A percentile compares a stretch with the other conserved stretches of the same genome.
These are phyloP conservation scores for Acropora yongei DNA, from an alignment of 64 coral and sea anemone species.

Conservation along the genomic window DNA sequence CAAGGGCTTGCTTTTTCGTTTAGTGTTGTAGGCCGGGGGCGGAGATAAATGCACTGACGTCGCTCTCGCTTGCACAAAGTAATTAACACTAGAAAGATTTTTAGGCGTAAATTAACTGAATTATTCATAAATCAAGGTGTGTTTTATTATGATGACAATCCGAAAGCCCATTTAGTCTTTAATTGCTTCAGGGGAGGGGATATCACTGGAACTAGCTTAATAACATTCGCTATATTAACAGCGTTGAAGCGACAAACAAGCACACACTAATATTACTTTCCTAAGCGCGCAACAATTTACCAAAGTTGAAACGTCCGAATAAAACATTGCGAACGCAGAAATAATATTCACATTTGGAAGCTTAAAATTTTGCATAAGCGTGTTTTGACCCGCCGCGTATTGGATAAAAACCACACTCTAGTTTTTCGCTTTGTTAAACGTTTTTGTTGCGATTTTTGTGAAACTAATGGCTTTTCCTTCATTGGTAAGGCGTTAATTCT, in stretches of 20 bases:
- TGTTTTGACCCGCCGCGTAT: background rate
- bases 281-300: background rate
- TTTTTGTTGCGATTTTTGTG: background rate
- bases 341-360: background rate
- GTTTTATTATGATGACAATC: slow-evolving; percentile 46
- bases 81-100: slow-evolving; percentile 63
- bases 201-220: slow-evolving; percentile 6
- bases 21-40: background rate
- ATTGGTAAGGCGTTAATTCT: background rate
- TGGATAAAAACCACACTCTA: background rate
- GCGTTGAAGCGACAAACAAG: background rate
- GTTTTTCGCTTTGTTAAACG: background rate
- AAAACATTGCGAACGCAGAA: background rate
- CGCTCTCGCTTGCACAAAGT: slow-evolving; percentile 34
- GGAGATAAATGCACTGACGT: background rate
- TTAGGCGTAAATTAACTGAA: slow-evolving; percentile 70
- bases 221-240: slow-evolving; percentile 50
- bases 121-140: slow-evolving; percentile 64
- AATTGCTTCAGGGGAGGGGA: slow-evolving; percentile 33
- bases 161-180: slow-evolving; percentile 40
- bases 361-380: background rate
- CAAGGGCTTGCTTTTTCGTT: background rate
- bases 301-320: background rate
- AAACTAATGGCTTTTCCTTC: slow-evolving; percentile 1
- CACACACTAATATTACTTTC: background rate